Conservation (phyloP, 2,888 invertebrate species). For the Aphidoletes aphidimyza region DNA sequence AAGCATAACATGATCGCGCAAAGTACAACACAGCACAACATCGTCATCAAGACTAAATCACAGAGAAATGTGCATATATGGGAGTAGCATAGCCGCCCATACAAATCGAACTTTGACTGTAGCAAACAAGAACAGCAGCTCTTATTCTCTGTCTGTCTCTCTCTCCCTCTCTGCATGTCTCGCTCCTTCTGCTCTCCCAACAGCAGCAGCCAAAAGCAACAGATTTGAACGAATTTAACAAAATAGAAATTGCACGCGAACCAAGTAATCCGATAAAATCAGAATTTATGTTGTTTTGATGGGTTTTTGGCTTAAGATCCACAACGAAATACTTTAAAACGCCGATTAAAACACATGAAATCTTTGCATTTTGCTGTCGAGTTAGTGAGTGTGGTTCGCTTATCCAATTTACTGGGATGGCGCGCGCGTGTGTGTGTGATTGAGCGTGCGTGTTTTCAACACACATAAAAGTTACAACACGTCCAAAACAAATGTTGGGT, state of each 20-base stretch:
- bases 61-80: constrained; percentile 38
- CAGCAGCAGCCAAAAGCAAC: background rate
- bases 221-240: constrained; percentile 1
- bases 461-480: background rate
- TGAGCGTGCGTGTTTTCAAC: background rate
- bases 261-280: constrained; percentile 36
- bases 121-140: constrained; percentile 32
- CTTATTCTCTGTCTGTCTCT: too few relatives aligned
- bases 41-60: background rate
- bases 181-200: too few relatives aligned
- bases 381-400: background rate
- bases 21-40: background rate
- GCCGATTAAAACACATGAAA: constrained; percentile 43
- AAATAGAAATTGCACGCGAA: constrained; percentile 43
- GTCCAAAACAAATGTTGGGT: background rate
- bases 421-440: too few relatives aligned
- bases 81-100: constrained; percentile 29
- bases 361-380: background rate
- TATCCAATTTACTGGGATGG: too few relatives aligned
- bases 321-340: constrained; percentile 1
- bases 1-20: background rate
- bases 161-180: too few relatives aligned
- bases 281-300: constrained; percentile 46
- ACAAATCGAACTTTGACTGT: background rate
- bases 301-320: constrained; percentile 49